A percentile compares a stretch with the other conserved stretches of the same genome.
Evolutionary conservation across 2,888 invertebrate species (phyloP).

Genomic region (Xanthia togata): DNA sequence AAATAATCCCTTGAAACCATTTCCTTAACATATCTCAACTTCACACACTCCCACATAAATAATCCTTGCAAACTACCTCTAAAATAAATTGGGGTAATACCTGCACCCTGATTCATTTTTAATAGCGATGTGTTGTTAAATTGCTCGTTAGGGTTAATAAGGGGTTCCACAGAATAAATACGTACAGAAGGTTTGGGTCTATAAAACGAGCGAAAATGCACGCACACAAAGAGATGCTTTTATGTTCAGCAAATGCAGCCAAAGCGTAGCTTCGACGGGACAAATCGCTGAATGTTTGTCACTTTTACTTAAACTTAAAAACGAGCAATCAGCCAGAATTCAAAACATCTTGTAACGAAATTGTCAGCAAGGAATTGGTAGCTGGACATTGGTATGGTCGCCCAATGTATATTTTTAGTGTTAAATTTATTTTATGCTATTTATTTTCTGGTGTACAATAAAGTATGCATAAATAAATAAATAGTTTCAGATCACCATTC

Average conservation of each 20-base stretch:
- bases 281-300: too few species aligned
- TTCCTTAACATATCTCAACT: slow-evolving; percentile 1
- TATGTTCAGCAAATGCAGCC: not conserved
- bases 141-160: slow-evolving; percentile 44
- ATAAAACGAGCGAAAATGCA: not conserved
- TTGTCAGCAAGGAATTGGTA: not conserved
- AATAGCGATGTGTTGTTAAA: slow-evolving; percentile 58
- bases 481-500: not conserved
- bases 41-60: not conserved
- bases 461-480: too few species aligned
- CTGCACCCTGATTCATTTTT: slow-evolving; percentile 63
- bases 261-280: not conserved
- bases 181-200: not conserved
- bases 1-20: not conserved
- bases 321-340: not conserved
- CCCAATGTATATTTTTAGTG: too few species aligned
- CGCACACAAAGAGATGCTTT: too few species aligned
- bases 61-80: slow-evolving; percentile 27
- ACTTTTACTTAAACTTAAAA: not conserved
- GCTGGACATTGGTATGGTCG: too few species aligned
- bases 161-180: not conserved
- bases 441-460: too few species aligned
- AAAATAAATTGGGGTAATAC: slow-evolving; percentile 56
- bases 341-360: not conserved
- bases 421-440: too few species aligned